Base-by-base conservation (phyloP, 2,797 vertebrate genomes). In the Sebastes cheni region DNA sequence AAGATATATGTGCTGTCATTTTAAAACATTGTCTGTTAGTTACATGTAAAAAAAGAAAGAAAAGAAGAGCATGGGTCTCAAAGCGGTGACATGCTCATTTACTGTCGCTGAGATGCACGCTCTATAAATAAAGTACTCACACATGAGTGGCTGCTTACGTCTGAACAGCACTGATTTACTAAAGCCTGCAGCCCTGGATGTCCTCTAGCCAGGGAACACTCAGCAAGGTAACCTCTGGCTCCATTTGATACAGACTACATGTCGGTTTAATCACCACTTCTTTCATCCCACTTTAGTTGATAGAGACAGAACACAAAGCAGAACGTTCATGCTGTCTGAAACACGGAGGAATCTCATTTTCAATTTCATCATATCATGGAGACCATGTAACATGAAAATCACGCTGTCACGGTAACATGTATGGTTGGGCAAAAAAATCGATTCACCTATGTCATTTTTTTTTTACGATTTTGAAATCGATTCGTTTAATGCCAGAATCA, bases 101-200 rank as follows among this genome's bases (percentile, higher is more conserved):
- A 36, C 54, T 67, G 46, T 67, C 9, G 1, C 74, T 67, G 72
- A 67, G 62, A 29, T 66, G 8, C n/a, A 29, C 12, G 1, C 20
- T 27, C 85, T 89, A 69, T 84, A 82, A 87, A 92, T 87, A 86
- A 87, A 79, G 69, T 69, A 54, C 67, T 86, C 72, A 54, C 75
- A 81, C 82, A 88, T 20, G 78, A 85, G 70, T 82, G 80, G 76
- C 50, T 34, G 60, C 52, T 70, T 72, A 50, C 66, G 34, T 66
- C 58, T 80, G 39, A 86, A 60, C 71, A 58, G 68, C n/a, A 68
- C 68, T 85, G 76, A 87, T 89, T 86, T 81, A 86, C 29, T 72
- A 73, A 83, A 75, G 73, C 81, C 29, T 42, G 29, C 36, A 32
- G 73, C 58, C 25, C 34, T 54, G 36, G 46, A 30, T 71, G 55